These are phyloP conservation scores for Amphibalanus amphitrite DNA, from an alignment of 1,140 invertebrate species.

Conservation along the genomic window DNA sequence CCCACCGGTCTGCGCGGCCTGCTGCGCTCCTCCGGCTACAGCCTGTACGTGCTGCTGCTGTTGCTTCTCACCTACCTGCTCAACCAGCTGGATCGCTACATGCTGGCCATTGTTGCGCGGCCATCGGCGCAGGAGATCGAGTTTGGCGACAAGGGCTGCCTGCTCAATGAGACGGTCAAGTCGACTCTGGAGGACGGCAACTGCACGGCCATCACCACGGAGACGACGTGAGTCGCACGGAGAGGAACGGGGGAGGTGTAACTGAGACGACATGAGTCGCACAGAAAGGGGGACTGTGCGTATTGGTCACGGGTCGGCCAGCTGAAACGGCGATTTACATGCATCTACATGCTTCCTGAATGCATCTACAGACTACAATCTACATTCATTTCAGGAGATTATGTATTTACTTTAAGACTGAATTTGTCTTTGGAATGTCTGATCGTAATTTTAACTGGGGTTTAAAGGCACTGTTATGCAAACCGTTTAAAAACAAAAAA, in stretches of 20 bases:
- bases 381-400: too few relatives aligned
- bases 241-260: too few relatives aligned
- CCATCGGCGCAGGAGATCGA: constrained; percentile 62
- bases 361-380: too few relatives aligned
- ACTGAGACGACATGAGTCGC: too few relatives aligned
- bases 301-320: not conserved
- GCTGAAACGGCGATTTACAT: not conserved
- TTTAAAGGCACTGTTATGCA: too few relatives aligned
- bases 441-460: too few relatives aligned
- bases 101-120: constrained; percentile 69
- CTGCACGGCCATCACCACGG: not conserved
- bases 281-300: not conserved
- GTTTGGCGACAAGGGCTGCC: constrained; percentile 72
- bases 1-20: constrained; percentile 24
- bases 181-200: not conserved
- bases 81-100: constrained; percentile 66
- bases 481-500: too few relatives aligned
- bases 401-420: too few relatives aligned
- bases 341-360: not conserved
- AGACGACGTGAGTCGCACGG: not conserved
- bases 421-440: too few relatives aligned
- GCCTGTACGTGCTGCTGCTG: not conserved
- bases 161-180: constrained; percentile 28
- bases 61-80: constrained; percentile 45
- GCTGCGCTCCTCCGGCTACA: constrained; percentile 1